phyloP scores from a whole-genome alignment of 1,140 invertebrate species.

The Drosophila tani region DNA sequence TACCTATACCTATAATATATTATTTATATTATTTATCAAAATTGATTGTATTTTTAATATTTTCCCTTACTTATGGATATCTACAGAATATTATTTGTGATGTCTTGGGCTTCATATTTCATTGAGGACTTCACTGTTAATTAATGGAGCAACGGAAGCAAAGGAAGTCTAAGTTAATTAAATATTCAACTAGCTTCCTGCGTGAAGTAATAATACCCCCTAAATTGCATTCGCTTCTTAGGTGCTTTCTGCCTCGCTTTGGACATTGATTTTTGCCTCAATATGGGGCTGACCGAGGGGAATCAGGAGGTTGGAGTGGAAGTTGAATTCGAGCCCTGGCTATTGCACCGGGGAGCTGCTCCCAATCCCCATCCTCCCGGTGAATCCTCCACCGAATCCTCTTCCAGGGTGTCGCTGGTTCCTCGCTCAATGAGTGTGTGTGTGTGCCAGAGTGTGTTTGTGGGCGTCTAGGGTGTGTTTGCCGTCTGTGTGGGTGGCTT shows the following conservation, averaged over 20 bases:
- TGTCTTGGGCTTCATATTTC: neutral
- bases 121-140: neutral
- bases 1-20: no score
- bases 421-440: constrained; percentile 13
- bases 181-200: neutral
- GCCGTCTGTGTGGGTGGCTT: constrained; percentile 49
- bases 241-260: constrained; percentile 43
- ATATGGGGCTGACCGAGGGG: constrained; percentile 27
- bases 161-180: neutral
- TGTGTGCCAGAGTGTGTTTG: constrained; percentile 18
- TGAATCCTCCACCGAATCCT: constrained; percentile 17
- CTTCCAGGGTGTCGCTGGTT: constrained; percentile 47
- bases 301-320: constrained; percentile 28
- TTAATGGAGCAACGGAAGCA: neutral
- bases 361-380: constrained; percentile 10
- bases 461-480: constrained; percentile 23
- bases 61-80: neutral
- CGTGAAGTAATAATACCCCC: neutral
- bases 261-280: constrained; percentile 75
- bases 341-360: constrained; percentile 44
- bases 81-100: neutral
- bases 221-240: constrained; percentile 27
- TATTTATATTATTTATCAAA: neutral
- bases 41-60: neutral
- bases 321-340: constrained; percentile 36